A percentile compares a stretch with the other conserved stretches of the same genome.
Conservation (phyloP, 2,888 invertebrate genomes). For the Apantesis nais region DNA sequence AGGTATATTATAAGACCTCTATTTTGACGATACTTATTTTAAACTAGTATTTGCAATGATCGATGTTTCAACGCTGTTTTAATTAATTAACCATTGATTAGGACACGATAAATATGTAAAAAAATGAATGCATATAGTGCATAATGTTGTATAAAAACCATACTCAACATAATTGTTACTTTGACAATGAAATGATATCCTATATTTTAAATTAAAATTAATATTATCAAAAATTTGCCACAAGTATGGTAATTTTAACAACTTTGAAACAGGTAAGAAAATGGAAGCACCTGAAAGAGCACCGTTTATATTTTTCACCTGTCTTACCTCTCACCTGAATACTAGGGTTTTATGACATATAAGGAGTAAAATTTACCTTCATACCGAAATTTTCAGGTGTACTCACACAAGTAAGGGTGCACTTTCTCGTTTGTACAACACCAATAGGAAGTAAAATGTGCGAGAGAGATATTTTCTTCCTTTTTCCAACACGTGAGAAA, state of each 20-base stretch:
- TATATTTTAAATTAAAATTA: background rate
- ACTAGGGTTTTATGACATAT: slow-evolving; percentile 67
- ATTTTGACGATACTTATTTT: background rate
- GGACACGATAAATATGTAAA: background rate
- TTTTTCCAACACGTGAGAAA: slow-evolving; percentile 21
- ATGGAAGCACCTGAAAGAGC: slow-evolving; percentile 46
- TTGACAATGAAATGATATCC: background rate
- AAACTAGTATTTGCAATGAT: background rate
- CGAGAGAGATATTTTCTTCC: slow-evolving; percentile 12
- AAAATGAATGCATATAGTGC: background rate
- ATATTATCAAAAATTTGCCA: background rate
- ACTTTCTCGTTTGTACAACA: slow-evolving; percentile 32
- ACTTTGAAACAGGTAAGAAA: slow-evolving; percentile 36
- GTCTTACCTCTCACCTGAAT: slow-evolving; percentile 77
- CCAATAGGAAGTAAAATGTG: background rate
- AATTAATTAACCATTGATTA: background rate
- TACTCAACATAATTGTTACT: background rate
- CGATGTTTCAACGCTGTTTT: background rate
- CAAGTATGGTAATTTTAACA: background rate
- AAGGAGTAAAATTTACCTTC: slow-evolving; percentile 62
- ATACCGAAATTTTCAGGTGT: slow-evolving; percentile 65
- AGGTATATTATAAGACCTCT: background rate
- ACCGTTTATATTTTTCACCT: slow-evolving; percentile 77
- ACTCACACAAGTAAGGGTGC: slow-evolving; percentile 48
- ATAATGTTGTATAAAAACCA: background rate